Base-by-base conservation (phyloP, 2,888 invertebrate species). In the Dendrolimus houi region DNA sequence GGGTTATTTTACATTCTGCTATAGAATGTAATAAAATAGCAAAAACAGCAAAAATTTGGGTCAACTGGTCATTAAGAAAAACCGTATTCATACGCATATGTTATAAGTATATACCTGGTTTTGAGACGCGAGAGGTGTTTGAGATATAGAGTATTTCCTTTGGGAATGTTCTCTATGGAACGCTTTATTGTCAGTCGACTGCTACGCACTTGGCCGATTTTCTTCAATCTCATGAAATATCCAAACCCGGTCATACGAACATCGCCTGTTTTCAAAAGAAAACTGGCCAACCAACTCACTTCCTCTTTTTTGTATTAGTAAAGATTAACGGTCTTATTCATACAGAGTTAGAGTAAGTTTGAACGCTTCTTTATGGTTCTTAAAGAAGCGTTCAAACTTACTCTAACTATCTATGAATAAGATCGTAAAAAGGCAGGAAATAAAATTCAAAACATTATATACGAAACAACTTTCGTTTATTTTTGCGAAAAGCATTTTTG, bases 401-500 rank as follows among this genome's bases (percentile, higher is more conserved):
- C 17, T 17, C 17, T 2, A 17, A 17, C 17, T 17, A 2, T 17
- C 17, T 17, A 17, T 17, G 17, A 17, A 17, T 17, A 17, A 17
- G 17, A 17, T 3, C 17, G 17, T 17, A 29, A 29, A 29, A 29
- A 29, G 29, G 13, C 14, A 6, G 29, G 29, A 66, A 74, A 74
- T 66, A 63, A 79, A 76, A 78, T 41, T 41, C 9, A 64, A 64
- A 64, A 29, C 29, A 29, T 14, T 75, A 75, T 76, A 70, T 85
- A 87, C 77, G 84, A 88, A 89, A 86, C 72, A 72, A 77, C 80
- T 77, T 79, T 76, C 80, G 77, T 87, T 89, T 89, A 88, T 85
- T 88, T 17, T 87, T 87, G 86, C 88, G 88, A 89, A 87, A 90
- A 88, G 88, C 87, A 82, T 77, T 65, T 79, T 64, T 86, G 82